Percentiles rank a stretch among this genome's conserved stretches.
Evolutionary conservation across 2,113 vertebrate genomes (phyloP).

Genomic region (Calidris pygmaea): DNA sequence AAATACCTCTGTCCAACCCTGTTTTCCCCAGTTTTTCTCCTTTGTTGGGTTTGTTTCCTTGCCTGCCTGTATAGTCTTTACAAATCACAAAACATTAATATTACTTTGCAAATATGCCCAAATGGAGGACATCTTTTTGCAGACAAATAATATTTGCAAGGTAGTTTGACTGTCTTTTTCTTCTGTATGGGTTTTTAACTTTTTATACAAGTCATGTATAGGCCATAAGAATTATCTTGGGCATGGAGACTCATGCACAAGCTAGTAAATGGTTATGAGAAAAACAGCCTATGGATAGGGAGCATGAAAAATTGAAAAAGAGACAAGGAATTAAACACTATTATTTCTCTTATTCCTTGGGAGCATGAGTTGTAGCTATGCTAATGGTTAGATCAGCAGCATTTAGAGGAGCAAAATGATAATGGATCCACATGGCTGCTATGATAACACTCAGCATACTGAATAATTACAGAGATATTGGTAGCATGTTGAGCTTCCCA

Average conservation of each 20-base stretch:
- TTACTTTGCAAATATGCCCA: background rate
- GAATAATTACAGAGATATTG: slow-evolving; percentile 56
- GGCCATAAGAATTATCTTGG: background rate
- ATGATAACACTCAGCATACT: slow-evolving; percentile 53
- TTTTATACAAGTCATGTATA: background rate
- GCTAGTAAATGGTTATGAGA: background rate
- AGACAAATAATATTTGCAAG: background rate
- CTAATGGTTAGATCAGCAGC: slow-evolving; percentile 51
- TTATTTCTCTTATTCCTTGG: slow-evolving; percentile 50
- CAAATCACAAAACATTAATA: background rate
- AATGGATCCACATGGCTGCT: slow-evolving; percentile 61
- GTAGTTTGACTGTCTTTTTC: background rate
- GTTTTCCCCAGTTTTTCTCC: background rate
- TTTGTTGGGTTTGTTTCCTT: background rate
- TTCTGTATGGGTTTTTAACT: background rate
- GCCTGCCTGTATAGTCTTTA: background rate
- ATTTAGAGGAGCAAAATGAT: slow-evolving; percentile 53
- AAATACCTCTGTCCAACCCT: background rate
- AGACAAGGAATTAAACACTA: slow-evolving; percentile 34
- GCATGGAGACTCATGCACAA: background rate
- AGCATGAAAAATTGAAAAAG: slow-evolving; percentile 36
- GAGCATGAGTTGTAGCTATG: slow-evolving; percentile 26
- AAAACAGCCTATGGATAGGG: background rate
- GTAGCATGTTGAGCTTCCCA: slow-evolving; percentile 43
- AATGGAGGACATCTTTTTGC: background rate